Base-by-base conservation (phyloP, 1,140 invertebrate genomes). In the Drosophila cardini region DNA sequence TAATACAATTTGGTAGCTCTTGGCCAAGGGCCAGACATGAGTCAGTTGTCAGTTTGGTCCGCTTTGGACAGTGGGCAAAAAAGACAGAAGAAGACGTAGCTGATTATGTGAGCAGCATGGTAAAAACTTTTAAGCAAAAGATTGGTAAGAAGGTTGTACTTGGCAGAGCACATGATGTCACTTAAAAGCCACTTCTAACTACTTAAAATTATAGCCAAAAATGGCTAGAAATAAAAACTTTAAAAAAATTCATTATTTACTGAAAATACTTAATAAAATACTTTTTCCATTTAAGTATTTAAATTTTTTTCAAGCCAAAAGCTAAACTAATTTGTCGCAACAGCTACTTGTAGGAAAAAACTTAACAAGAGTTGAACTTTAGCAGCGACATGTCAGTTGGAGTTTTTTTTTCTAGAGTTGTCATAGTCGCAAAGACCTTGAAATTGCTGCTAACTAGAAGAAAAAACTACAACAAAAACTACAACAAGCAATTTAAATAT, bases 401-500 rank as follows among this genome's bases (percentile, higher is more conserved):
- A 30, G 21, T 26, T 11, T 53, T 45, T 45, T 55, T 53, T 16
- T 68, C 36, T 52, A 40, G 32, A 21, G 18, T 53, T 70, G 48
- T 52, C 65, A 61, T 43, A 52, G 55, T 2, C 13, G 16, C 15
- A 18, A n/a, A 58, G 63, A 53, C 70, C 70, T 72, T 72, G 70
- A 68, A 60, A n/a, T 32, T 26, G 16, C 30, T 36, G 55, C 6
- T 18, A 30, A 58, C 70, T 45, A 50, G 9, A 36, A 46, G 40
- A 52, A 52, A 58, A 42, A 46, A 21, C 13, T 48, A 45, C 36
- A 16, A 43, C 0, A 9, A 36, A 16, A 42, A 32, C 42, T 42
- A 78, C 65, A 60, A 78, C 63, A 68, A 62, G 83, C 63, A 78
- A 87, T 89, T 89, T 89, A 90, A 89, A 87, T 90, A 84, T 90